Base-by-base conservation (phyloP, 2,113 vertebrate species). In the Pleuronectes platessa region DNA sequence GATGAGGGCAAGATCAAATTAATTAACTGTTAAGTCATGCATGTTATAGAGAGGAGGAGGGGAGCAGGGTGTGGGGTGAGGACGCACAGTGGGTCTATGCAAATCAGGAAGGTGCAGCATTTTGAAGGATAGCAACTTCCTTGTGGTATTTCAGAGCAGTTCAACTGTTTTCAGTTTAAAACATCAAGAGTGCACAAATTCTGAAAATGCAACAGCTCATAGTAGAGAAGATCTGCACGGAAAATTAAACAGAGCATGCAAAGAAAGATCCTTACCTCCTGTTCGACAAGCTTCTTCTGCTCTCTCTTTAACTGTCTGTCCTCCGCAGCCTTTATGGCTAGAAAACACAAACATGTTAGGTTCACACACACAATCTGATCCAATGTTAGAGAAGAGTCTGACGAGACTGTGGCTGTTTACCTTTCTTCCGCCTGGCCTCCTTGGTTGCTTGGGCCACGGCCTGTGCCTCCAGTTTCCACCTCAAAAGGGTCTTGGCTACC, bases 251-350 rank as follows among this genome's bases (percentile, higher is more conserved):
- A 27, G 4, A 27, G 27, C 0, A 27, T 27, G 27, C 27, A 27
- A 27, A 27, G 27, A 49, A 60, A 58, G 7, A 70, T 76, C 58
- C 75, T 68, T 96, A 98, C 97, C 96, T 99, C 97, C n/a, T n/a
- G n/a, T n/a, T n/a, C n/a, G n/a, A n/a, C n/a, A n/a, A 24, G 24
- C 24, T 24, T 24, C 24, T 24, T 24, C 24, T 24, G 24, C 24
- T 24, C 24, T 24, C 24, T 24, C 24, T 24, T 24, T 24, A 24
- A 24, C 24, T 2, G 24, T 24, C 24, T 2, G 24, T 24, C 24
- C 24, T 24, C 24, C 24, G 2, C 2, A 24, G 24, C 24, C 24
- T 24, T 24, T 24, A 24, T 24, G 24, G 24, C 24, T 24, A 24
- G 24, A 24, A 24, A 24, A 24, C 24, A 24, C 24, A 24, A 24